These are phyloP conservation scores for Tetragnatha montana DNA, from an alignment of 2,888 invertebrate species.

Conservation along the genomic window DNA sequence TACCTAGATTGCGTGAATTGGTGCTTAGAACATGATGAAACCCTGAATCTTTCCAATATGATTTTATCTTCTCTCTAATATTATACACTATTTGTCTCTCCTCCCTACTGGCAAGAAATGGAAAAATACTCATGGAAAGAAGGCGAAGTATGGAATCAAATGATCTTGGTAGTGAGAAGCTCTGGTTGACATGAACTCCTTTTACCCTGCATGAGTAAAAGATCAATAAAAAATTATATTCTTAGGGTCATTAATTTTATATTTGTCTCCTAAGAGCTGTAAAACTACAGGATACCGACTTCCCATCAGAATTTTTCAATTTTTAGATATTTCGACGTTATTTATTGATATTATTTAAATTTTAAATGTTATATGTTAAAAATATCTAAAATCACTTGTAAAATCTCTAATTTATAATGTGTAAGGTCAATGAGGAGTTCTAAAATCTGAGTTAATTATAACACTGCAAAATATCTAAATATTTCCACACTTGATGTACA, in stretches of 20 bases:
- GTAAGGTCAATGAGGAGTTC: no score
- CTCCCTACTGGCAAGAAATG: slow-evolving; percentile 10
- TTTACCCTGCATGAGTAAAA: background rate
- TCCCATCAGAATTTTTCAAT: background rate
- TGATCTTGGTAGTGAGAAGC: background rate
- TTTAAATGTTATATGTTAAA: no score
- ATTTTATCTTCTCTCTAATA: slow-evolving; percentile 11
- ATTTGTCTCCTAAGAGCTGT: background rate
- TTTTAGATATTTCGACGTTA: no score
- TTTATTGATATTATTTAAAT: no score
- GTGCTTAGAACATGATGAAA: slow-evolving; percentile 50
- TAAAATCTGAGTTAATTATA: no score
- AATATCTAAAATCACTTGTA: no score
- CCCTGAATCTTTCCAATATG: slow-evolving; percentile 20
- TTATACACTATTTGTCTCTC: slow-evolving; percentile 20
- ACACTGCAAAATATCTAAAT: no score
- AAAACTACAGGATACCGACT: background rate
- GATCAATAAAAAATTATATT: background rate
- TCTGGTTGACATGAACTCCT: slow-evolving; percentile 30
- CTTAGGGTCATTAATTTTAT: background rate
- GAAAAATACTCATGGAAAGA: background rate
- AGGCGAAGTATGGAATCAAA: slow-evolving; percentile 11
- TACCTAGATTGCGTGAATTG: slow-evolving; percentile 56
- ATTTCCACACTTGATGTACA: no score
- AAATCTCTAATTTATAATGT: no score